These are phyloP conservation scores for Megaptera novaeangliae DNA, from an alignment of 2,113 vertebrate genomes.

Conservation along the genomic window DNA sequence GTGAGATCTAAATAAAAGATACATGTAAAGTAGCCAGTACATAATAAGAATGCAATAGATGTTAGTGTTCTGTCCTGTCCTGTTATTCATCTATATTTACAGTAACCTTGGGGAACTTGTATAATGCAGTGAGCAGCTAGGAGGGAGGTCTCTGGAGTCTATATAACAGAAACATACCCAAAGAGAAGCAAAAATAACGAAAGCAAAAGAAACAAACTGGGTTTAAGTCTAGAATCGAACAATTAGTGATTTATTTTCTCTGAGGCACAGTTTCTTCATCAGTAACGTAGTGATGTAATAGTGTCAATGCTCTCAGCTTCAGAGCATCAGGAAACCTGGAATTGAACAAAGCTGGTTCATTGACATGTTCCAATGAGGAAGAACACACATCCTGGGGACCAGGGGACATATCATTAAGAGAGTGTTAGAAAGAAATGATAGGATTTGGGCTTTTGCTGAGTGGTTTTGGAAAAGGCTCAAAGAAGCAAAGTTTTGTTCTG, in stretches of 20 bases:
- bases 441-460: not conserved
- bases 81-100: not conserved
- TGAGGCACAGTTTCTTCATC: not conserved
- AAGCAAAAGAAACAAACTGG: not conserved
- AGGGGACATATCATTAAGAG: not conserved
- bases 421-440: not conserved
- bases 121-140: not conserved
- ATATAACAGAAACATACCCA: not conserved
- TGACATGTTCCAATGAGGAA: not conserved
- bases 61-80: not conserved
- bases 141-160: not conserved
- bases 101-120: not conserved
- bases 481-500: not conserved
- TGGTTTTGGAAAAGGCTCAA: not conserved
- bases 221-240: not conserved
- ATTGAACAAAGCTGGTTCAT: not conserved
- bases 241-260: not conserved
- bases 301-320: not conserved
- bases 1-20: not conserved
- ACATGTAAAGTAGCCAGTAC: too few relatives aligned
- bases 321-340: not conserved
- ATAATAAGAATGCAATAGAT: too few relatives aligned
- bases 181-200: not conserved
- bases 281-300: not conserved
- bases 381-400: fast-evolving